These are phyloP conservation scores for Drosophila punjabiensis DNA, from an alignment of 1,140 invertebrate genomes.

Conservation along the genomic window DNA sequence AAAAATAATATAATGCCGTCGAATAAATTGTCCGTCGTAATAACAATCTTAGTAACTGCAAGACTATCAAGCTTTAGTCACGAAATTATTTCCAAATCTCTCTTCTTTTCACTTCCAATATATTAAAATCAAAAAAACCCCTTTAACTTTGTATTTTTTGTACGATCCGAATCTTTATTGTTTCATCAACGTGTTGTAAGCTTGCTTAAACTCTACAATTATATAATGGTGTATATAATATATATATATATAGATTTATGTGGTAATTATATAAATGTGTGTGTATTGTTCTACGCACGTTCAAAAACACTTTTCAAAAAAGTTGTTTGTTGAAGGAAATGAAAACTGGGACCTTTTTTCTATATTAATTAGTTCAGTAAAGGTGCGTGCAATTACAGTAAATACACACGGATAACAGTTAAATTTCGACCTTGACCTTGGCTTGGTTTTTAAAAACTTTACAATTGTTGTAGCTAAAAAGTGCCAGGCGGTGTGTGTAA, in stretches of 20 bases:
- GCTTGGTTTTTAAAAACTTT: constrained; percentile 39
- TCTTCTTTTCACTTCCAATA: no score
- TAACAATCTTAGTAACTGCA: no score
- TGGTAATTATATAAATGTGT: constrained; percentile 44
- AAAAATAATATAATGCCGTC: no score
- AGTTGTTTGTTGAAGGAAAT: constrained; percentile 57
- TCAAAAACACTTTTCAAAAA: constrained; percentile 72
- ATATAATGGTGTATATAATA: constrained; percentile 49
- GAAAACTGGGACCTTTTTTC: constrained; percentile 56
- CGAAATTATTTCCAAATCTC: no score
- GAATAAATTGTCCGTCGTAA: no score
- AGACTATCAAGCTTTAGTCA: no score
- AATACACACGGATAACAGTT: constrained; percentile 41
- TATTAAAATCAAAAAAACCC: no score
- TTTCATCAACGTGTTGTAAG: constrained; percentile 77
- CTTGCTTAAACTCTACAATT: constrained; percentile 63
- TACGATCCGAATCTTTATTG: constrained; percentile 82
- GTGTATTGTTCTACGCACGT: constrained; percentile 46
- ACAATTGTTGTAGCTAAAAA: constrained; percentile 55
- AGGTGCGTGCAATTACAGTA: constrained; percentile 18
- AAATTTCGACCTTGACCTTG: constrained; percentile 16
- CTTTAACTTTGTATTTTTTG: constrained; percentile 16
- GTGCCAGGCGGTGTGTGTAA: constrained; percentile 59
- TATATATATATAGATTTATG: constrained; percentile 50
- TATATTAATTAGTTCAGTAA: constrained; percentile 10